These are phyloP conservation scores for Unio pictorum DNA, from an alignment of 2,888 invertebrate genomes.

Conservation along the genomic window DNA sequence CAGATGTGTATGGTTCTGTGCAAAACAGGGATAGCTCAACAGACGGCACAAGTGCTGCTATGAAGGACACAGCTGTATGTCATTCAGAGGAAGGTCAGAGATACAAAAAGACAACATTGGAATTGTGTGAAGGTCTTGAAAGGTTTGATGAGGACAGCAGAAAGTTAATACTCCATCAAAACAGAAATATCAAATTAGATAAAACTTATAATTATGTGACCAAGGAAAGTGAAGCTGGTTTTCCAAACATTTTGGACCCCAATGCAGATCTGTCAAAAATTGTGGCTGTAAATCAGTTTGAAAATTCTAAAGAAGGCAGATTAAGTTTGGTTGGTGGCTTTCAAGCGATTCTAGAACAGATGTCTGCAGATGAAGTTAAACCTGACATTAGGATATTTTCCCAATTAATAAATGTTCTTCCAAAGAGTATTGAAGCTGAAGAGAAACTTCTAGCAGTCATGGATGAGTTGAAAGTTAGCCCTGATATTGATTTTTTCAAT, in stretches of 20 bases:
- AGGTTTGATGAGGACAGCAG: neutral
- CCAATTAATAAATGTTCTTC: constrained; percentile 82
- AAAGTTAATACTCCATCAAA: neutral
- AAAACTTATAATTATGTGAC: neutral
- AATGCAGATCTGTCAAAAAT: constrained; percentile 12
- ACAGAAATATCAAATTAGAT: neutral
- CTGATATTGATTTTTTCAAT: constrained; percentile 89
- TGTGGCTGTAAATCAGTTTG: constrained; percentile 15
- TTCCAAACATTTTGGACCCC: constrained; percentile 43
- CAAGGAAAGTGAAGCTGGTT: neutral
- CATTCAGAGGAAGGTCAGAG: too few species aligned
- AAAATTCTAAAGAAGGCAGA: constrained; percentile 35
- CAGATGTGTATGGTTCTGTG: too few species aligned
- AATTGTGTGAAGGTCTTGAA: too few species aligned
- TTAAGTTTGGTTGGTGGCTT: constrained; percentile 83
- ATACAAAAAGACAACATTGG: too few species aligned
- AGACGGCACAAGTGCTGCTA: too few species aligned
- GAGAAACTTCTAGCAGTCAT: constrained; percentile 76
- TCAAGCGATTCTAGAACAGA: constrained; percentile 82
- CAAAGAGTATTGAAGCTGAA: constrained; percentile 76
- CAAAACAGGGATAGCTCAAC: too few species aligned
- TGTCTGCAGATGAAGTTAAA: constrained; percentile 79
- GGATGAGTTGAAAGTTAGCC: constrained; percentile 73
- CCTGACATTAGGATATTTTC: constrained; percentile 88
- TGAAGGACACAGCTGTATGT: too few species aligned